Evolutionary conservation across 2,797 vertebrate species (phyloP).

Genomic region (Aulostomus chinensis): DNA sequence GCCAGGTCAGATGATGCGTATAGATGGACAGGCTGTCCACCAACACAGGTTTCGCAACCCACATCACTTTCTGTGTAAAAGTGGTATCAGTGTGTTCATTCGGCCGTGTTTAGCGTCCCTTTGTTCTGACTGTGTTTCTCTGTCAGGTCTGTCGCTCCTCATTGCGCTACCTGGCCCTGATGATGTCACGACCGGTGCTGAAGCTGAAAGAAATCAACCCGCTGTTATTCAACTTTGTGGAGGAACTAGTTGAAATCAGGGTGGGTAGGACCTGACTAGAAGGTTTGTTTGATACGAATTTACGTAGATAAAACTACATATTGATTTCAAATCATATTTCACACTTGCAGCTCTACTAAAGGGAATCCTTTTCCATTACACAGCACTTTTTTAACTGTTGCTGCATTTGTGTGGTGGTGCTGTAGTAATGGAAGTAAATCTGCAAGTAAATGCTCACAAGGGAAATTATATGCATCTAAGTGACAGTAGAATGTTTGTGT

Average conservation of each 20-base stretch:
- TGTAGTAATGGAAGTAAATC: too few relatives aligned
- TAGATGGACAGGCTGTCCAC: background rate
- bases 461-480: background rate
- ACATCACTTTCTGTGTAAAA: background rate
- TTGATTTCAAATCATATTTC: too few relatives aligned
- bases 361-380: too few relatives aligned
- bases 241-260: constrained; percentile 96
- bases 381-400: too few relatives aligned
- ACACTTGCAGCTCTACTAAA: too few relatives aligned
- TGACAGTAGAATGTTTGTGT: background rate
- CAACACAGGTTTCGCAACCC: background rate
- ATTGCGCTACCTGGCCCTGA: constrained; percentile 93
- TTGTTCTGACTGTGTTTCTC: constrained; percentile 17
- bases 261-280: too few relatives aligned
- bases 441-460: too few relatives aligned
- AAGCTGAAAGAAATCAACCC: constrained; percentile 94
- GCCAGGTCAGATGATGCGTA: background rate
- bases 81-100: background rate
- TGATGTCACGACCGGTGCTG: constrained; percentile 92
- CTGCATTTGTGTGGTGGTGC: too few relatives aligned
- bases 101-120: background rate
- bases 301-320: too few relatives aligned
- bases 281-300: too few relatives aligned
- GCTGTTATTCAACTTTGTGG: constrained; percentile 96
- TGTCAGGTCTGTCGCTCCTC: constrained; percentile 93